Base-by-base conservation (phyloP, 2,797 vertebrate genomes). In the Eremophila alpestris region DNA sequence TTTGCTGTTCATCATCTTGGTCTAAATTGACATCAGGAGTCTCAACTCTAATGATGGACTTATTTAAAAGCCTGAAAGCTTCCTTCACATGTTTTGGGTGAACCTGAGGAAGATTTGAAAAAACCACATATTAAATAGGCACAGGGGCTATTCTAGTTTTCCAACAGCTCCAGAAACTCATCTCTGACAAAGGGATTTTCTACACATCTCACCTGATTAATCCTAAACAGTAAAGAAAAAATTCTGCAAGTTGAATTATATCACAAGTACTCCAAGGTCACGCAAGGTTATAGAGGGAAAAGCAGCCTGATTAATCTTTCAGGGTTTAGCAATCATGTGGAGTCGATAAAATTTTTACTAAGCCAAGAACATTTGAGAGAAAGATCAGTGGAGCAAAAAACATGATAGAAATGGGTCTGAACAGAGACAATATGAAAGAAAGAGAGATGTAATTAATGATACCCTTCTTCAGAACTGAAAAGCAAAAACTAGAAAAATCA, bases 21-120 rank as follows among this genome's bases (percentile, higher is more conserved):
- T 99, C 99, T 96, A 99, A 98, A 97, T 99, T 99, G 87, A 99
- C 96, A 84, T 99, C 99, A 13, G 99, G 99, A 11, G 99, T 99
- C 97, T 99, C 99, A 87, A 99, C 99, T 87, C 99, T 98, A 96
- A 99, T 99, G 94, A 99, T 99, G 49, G 99, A 99, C 92, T 99
- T 99, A 98, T 99, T 99, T 89, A 99, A 97, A 71, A 99, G 98
- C 74, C 99, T 98, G 97, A 99, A 99, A 3, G 99, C 99, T 97
- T 99, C 99, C 92, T 99, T 99, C 68, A 99, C 99, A 4, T 99
- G 99, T 96, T 99, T 99, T 22, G 99, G 99, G 78, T 99, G 99
- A 86, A 99, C 99, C 99, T 99, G 93, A 51, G 52, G n/a, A 77
- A 87, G 34, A 93, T 67, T 83, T 83, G 40, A 63, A 60, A 71